These are phyloP conservation scores for Poecilia velifera DNA, from an alignment of 2,797 vertebrate species.

Conservation along the genomic window DNA sequence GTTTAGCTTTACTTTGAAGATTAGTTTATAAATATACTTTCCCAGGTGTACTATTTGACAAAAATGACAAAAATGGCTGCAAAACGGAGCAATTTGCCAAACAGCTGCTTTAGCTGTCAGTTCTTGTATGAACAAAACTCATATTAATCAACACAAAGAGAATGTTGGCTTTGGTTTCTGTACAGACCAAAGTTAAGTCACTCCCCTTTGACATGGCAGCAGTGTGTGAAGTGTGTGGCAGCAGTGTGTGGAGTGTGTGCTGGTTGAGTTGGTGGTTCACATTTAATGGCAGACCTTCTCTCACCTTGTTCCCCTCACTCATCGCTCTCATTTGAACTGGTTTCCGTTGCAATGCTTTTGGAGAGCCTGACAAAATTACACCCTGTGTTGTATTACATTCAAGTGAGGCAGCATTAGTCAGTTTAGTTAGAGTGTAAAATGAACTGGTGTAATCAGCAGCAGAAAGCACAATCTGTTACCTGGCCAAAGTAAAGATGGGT, in stretches of 20 bases:
- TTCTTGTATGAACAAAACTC: background rate
- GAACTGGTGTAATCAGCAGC: background rate
- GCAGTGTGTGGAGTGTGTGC: background rate
- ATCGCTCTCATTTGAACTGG: slow-evolving; percentile 33
- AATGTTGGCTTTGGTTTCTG: background rate
- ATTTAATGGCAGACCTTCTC: slow-evolving; percentile 40
- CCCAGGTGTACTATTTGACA: background rate
- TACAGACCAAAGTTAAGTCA: background rate
- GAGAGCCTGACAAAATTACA: slow-evolving; percentile 6
- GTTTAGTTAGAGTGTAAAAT: slow-evolving; percentile 5
- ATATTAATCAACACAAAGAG: background rate
- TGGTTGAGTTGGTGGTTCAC: slow-evolving; percentile 26
- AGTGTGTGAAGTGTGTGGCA: background rate
- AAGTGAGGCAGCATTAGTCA: slow-evolving; percentile 20
- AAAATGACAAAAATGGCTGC: background rate
- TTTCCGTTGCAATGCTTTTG: slow-evolving; percentile 31
- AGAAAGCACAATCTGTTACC: background rate
- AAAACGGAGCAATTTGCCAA: background rate
- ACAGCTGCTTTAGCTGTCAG: background rate
- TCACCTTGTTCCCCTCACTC: slow-evolving; percentile 58
- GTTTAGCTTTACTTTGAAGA: background rate
- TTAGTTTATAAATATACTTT: background rate
- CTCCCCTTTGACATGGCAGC: background rate
- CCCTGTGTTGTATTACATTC: background rate
- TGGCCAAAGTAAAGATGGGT: background rate